A percentile compares a stretch with the other conserved stretches of the same genome.
phyloP scores from a whole-genome alignment of 1,140 invertebrate genomes.

The Agrilus planipennis region DNA sequence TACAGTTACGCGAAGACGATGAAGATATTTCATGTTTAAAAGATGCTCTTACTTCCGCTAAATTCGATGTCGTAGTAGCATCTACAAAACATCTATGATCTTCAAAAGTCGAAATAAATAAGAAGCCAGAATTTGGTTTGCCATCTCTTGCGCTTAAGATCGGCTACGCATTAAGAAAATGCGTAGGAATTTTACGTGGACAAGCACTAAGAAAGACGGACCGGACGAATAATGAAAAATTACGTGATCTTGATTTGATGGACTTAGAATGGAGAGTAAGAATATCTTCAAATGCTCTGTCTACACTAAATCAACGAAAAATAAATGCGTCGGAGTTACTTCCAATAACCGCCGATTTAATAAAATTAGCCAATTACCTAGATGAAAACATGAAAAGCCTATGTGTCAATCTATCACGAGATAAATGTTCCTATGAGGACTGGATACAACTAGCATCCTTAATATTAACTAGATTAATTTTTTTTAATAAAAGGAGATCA shows the following conservation, averaged over 20 bases:
- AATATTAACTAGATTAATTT: too few species aligned
- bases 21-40: conserved; percentile 1
- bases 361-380: too few species aligned
- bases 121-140: conserved; percentile 5
- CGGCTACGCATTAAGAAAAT: conserved; percentile 7
- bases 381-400: too few species aligned
- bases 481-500: too few species aligned
- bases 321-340: conserved; percentile 3
- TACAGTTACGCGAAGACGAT: not conserved
- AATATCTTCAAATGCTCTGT: conserved; percentile 7
- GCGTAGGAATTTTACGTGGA: conserved; percentile 2
- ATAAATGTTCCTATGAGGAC: too few species aligned
- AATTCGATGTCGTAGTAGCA: conserved; percentile 5
- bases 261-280: conserved; percentile 5
- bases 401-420: not conserved
- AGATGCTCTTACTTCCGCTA: conserved; percentile 6
- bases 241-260: conserved; percentile 2
- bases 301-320: conserved; percentile 7
- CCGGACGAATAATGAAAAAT: conserved; percentile 4
- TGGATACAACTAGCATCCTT: too few species aligned
- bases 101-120: not conserved
- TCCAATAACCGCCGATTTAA: conserved; percentile 4
- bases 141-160: conserved; percentile 8
- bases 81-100: conserved; percentile 3
- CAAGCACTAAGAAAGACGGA: conserved; percentile 2